Percentiles rank a stretch among this genome's conserved stretches.
phyloP scores from a whole-genome alignment of 2,797 vertebrate genomes.

The Phyllotis vaccarum region DNA sequence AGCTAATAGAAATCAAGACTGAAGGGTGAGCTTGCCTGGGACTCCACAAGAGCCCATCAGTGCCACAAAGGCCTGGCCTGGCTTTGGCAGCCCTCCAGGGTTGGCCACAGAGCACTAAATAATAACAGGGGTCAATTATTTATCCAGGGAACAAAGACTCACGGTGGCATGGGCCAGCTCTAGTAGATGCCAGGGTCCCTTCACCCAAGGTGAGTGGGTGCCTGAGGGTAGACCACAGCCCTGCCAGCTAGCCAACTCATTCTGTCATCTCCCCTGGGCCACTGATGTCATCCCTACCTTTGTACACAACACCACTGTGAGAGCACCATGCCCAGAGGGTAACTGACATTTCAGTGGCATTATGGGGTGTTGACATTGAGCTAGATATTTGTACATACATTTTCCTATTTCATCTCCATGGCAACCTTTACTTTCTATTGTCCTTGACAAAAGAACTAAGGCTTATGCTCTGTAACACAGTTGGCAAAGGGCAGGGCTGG shows the following conservation, averaged over 20 bases:
- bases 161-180: not conserved
- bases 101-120: constrained; percentile 67
- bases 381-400: not conserved
- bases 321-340: not conserved
- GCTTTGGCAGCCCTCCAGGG: constrained; percentile 62
- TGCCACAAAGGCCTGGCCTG: constrained; percentile 55
- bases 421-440: not conserved
- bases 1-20: constrained; percentile 77
- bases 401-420: constrained; percentile 12
- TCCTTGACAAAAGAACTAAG: constrained; percentile 43
- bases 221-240: not conserved
- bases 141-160: constrained; percentile 43
- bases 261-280: too few species aligned
- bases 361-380: not conserved
- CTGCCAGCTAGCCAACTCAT: not conserved
- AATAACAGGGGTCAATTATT: constrained; percentile 70
- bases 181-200: not conserved
- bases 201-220: not conserved
- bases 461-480: not conserved
- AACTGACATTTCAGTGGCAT: not conserved
- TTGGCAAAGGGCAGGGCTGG: not conserved
- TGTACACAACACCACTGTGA: not conserved
- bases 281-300: not conserved
- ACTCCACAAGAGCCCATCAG: constrained; percentile 21
- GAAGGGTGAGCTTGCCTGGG: constrained; percentile 62